Evolutionary conservation across 2,797 vertebrate genomes (phyloP).

Genomic region (Darevskia nairensis): DNA sequence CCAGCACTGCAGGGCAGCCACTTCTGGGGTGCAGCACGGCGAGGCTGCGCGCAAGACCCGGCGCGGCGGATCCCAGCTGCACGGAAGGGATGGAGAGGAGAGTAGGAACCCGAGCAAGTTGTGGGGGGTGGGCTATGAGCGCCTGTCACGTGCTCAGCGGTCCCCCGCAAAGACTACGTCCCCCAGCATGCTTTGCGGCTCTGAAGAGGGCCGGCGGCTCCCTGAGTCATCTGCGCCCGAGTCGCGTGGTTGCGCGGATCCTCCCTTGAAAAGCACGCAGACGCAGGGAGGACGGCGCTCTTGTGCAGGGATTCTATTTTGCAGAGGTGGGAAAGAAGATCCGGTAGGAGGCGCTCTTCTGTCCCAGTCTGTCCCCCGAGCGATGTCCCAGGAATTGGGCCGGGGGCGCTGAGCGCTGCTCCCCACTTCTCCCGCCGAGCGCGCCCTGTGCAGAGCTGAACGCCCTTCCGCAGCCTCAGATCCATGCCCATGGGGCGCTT

Average conservation of each 20-base stretch:
- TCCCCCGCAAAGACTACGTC: neutral
- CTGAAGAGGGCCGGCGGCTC: neutral
- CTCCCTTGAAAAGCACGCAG: neutral
- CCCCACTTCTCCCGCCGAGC: too few relatives aligned
- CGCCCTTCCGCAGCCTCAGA: too few relatives aligned
- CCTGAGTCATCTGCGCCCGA: neutral
- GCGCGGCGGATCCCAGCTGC: neutral
- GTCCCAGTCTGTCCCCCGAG: too few relatives aligned
- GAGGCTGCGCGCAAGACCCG: neutral
- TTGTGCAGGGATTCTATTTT: neutral
- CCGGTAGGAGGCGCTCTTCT: too few relatives aligned
- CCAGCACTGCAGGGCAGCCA: neutral
- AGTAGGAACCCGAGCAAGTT: conserved; percentile 16
- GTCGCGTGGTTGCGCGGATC: neutral
- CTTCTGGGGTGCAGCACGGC: neutral
- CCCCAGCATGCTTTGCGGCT: neutral
- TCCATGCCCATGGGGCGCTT: too few relatives aligned
- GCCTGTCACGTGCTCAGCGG: neutral
- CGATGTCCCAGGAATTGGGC: too few relatives aligned
- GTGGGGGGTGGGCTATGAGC: neutral
- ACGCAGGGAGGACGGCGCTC: neutral
- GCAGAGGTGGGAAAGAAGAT: too few relatives aligned
- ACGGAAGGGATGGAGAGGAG: conserved; percentile 5
- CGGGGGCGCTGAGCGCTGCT: too few relatives aligned
- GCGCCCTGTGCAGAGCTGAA: too few relatives aligned